Percentiles rank a stretch among this genome's conserved stretches.
phyloP scores from a whole-genome alignment of 2,888 invertebrate species.

The Punctoribates punctum region DNA sequence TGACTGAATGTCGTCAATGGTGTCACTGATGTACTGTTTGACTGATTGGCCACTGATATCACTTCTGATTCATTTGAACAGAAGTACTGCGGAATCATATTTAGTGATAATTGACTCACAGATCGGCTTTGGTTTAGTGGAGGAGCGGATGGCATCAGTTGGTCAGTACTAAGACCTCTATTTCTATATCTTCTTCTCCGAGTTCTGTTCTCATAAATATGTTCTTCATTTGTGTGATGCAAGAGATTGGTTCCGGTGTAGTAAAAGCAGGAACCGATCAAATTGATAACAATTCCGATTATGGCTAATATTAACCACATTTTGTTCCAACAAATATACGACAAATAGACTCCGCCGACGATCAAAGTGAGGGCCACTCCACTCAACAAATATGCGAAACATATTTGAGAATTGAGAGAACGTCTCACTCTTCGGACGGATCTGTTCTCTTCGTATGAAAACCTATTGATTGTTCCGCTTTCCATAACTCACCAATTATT shows the following conservation, averaged over 20 bases:
- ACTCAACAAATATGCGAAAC: constrained; percentile 46
- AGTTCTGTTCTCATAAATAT: not conserved
- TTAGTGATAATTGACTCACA: constrained; percentile 47
- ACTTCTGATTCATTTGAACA: constrained; percentile 2
- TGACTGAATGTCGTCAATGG: constrained; percentile 31
- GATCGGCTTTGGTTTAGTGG: constrained; percentile 38
- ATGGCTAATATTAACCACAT: constrained; percentile 47
- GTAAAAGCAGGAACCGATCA: constrained; percentile 47
- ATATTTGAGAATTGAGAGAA: constrained; percentile 45
- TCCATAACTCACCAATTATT: not conserved
- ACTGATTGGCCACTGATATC: not conserved
- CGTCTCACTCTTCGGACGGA: not conserved
- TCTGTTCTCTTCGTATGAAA: not conserved
- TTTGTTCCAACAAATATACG: constrained; percentile 47
- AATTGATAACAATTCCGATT: constrained; percentile 45
- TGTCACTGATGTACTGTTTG: not conserved
- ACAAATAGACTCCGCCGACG: constrained; percentile 47
- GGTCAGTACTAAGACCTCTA: constrained; percentile 24
- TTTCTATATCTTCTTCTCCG: not conserved
- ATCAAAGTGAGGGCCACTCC: constrained; percentile 46
- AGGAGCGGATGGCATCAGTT: constrained; percentile 1
- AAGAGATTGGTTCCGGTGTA: constrained; percentile 41
- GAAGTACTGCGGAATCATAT: constrained; percentile 48
- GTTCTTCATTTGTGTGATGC: not conserved
- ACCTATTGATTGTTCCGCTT: not conserved